Evolutionary conservation across 2,113 vertebrate genomes (phyloP), one percentile per base, ranked within the genome.

Genomic region (Ia io): DNA sequence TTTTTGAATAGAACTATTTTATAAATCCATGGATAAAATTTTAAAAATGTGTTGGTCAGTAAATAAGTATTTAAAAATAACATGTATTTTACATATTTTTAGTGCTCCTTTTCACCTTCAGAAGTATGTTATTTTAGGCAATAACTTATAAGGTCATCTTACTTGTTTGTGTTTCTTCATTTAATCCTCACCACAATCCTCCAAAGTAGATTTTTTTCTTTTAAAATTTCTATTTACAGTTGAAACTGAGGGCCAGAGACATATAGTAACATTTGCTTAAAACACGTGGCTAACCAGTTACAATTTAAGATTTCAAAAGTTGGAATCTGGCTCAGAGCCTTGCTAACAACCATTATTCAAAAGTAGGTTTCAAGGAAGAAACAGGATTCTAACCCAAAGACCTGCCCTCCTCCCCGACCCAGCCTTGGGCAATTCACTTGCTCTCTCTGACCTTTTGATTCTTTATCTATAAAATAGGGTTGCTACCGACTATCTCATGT

Each of bases 11-110:
- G 13, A 84, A 65, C 20, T 56, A 67, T 53, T 84, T 61, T 56
- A 28, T 42, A 73, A 25, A 53, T 53, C 11, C 12, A 79, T 2
- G 2, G 42, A 65, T n/a, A 77, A 47, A 78, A 42, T 30, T 59
- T 59, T 7, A 25, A 74, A 74, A 67, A 78, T 76, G 25, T 42
- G 1, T 61, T 82, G 47, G 23, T 65, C 23, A 28, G 11, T 85
- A 56, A 93, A 51, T 83, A 95, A 49, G n/a, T 49, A 44, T 90
- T 90, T 89, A 77, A 83, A 89, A 67, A 71, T 84, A 76, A 25
- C 56, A 53, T 6, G 0, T 13, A 82, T 65, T 95, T 93, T 78
- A 83, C 5, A 95, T 90, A 53, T 42, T 86, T 91, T 90, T 63
- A 37, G 23, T 83, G 5, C 0, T 35, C 5, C 12, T 91, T 84